A percentile compares a stretch with the other conserved stretches of the same genome.
phyloP scores from a whole-genome alignment of 1,140 invertebrate genomes.

The Drosophila nigromelanica region DNA sequence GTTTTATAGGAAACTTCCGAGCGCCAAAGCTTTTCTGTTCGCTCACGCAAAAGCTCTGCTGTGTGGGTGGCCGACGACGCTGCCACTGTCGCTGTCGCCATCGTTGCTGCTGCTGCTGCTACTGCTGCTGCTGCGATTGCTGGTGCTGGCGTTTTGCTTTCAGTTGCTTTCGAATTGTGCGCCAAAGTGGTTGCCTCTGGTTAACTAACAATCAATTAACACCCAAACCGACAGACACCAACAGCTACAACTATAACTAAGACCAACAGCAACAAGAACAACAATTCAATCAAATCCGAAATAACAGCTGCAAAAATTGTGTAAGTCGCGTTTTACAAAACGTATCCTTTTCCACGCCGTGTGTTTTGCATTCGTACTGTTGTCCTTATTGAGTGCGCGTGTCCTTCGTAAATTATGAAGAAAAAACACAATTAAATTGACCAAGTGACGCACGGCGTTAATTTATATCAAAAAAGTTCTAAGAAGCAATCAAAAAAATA shows the following conservation, averaged over 20 bases:
- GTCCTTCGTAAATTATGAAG: conserved; percentile 37
- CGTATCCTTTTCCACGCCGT: conserved; percentile 4
- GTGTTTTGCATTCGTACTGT: conserved; percentile 11
- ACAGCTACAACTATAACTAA: conserved; percentile 8
- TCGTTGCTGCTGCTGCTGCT: conserved; percentile 23
- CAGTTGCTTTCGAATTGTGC: conserved; percentile 80
- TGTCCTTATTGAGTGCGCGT: conserved; percentile 46
- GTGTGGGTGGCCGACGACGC: conserved; percentile 38
- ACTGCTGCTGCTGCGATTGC: conserved; percentile 3
- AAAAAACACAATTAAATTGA: conserved; percentile 48
- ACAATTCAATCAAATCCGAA: conserved; percentile 9
- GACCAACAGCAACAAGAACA: conserved; percentile 8
- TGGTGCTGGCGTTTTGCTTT: conserved; percentile 28
- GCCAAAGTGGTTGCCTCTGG: conserved; percentile 62
- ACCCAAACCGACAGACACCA: conserved; percentile 26
- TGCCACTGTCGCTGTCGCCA: conserved; percentile 5
- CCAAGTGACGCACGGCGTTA: conserved; percentile 19
- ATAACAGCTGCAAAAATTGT: conserved; percentile 26
- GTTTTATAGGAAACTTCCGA: conserved; percentile 57
- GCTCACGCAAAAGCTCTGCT: conserved; percentile 43
- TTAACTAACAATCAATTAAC: conserved; percentile 34
- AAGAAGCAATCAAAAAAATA: background rate
- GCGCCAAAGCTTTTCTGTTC: conserved; percentile 20
- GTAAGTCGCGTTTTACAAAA: conserved; percentile 26
- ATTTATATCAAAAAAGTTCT: conserved; percentile 15